phyloP scores from a whole-genome alignment of 1,140 invertebrate species.

The Drosophila elegans region DNA sequence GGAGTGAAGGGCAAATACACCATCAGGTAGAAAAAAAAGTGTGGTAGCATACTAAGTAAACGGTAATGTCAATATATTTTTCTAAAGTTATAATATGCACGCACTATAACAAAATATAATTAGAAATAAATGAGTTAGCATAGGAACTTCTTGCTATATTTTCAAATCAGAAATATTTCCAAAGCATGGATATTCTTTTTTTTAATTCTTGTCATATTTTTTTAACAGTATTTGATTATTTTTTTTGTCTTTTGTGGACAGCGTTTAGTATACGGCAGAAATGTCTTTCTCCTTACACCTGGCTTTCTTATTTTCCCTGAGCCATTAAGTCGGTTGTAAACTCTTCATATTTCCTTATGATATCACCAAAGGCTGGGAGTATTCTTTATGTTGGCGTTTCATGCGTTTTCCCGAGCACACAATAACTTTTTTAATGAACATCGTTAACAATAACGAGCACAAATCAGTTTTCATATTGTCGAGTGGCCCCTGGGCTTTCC shows the following conservation, averaged over 20 bases:
- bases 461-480: slow-evolving; percentile 54
- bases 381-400: slow-evolving; percentile 22
- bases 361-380: slow-evolving; percentile 8
- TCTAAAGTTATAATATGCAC: no score
- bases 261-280: not conserved
- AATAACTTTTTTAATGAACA: slow-evolving; percentile 56
- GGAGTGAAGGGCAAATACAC: not conserved
- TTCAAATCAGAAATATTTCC: not conserved
- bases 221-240: not conserved
- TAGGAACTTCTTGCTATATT: no score
- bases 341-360: slow-evolving; percentile 40
- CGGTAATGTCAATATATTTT: no score
- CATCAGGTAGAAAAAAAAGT: not conserved
- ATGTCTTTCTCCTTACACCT: slow-evolving; percentile 2
- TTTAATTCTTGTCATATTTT: not conserved
- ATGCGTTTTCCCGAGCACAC: slow-evolving; percentile 19
- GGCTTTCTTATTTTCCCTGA: slow-evolving; percentile 8
- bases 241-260: not conserved
- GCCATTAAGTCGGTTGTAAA: slow-evolving; percentile 35
- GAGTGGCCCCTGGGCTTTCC: slow-evolving; percentile 23
- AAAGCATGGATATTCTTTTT: no score
- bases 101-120: no score
- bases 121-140: no score
- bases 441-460: slow-evolving; percentile 48
- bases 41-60: no score